Evolutionary conservation across 2,113 vertebrate species (phyloP).

Genomic region (Pachypanchax playfairii): DNA sequence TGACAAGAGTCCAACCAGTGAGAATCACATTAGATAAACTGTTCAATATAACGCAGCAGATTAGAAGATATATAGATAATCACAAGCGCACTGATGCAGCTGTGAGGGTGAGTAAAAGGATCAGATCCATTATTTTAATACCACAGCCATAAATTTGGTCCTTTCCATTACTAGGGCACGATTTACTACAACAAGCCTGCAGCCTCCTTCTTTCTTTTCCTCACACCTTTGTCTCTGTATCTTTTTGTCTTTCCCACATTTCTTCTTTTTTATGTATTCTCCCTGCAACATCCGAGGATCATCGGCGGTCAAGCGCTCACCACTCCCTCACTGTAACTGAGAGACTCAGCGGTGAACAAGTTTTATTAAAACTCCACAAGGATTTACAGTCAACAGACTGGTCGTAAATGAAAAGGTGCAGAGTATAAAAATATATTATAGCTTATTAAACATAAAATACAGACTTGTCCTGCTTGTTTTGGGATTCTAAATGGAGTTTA

Average conservation of each 20-base stretch:
- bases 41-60: constrained; percentile 27
- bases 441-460: constrained; percentile 17
- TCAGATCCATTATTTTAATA: constrained; percentile 55
- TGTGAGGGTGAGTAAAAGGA: constrained; percentile 3
- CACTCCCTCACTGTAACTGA: constrained; percentile 10
- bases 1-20: constrained; percentile 11
- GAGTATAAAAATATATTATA: constrained; percentile 4
- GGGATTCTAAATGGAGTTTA: too few relatives aligned
- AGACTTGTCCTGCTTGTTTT: neutral
- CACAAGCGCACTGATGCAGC: neutral
- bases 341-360: constrained; percentile 5
- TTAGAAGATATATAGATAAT: constrained; percentile 4
- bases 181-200: constrained; percentile 43
- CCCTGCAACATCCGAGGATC: constrained; percentile 2
- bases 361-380: constrained; percentile 48
- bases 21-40: constrained; percentile 24
- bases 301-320: constrained; percentile 11
- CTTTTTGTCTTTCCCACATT: neutral
- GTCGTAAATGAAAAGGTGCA: constrained; percentile 25
- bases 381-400: constrained; percentile 36
- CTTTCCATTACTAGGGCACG: constrained; percentile 15
- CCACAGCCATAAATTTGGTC: constrained; percentile 50
- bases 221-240: constrained; percentile 21
- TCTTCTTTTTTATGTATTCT: constrained; percentile 10
- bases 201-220: neutral